Conservation (phyloP, 2,113 vertebrate genomes). For the Peromyscus maniculatus region DNA sequence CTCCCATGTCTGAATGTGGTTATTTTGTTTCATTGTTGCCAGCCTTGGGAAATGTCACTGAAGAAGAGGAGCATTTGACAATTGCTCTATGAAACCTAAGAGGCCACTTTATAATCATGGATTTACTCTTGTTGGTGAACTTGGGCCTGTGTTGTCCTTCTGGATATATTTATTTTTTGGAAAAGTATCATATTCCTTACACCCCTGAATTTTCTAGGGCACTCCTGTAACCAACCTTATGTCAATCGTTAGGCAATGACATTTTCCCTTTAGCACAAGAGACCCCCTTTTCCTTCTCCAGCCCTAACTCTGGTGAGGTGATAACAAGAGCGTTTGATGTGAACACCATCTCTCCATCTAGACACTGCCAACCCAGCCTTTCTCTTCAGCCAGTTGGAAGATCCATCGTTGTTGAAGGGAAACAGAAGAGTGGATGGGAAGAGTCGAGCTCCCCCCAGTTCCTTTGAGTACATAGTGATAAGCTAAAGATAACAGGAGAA, state of each 20-base stretch:
- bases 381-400: fast-evolving
- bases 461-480: neutral
- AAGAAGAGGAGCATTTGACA: neutral
- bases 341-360: neutral
- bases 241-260: neutral
- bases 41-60: neutral
- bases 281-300: neutral
- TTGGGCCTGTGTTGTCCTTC: neutral
- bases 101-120: neutral
- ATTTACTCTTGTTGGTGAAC: neutral
- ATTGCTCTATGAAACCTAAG: neutral
- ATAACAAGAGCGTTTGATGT: neutral
- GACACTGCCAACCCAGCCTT: neutral
- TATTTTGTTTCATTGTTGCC: neutral
- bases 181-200: neutral
- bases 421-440: neutral
- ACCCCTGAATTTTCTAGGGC: neutral
- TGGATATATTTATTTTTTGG: neutral
- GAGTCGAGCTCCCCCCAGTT: neutral
- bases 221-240: neutral
- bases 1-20: neutral
- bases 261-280: neutral
- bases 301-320: too few relatives aligned
- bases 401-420: fast-evolving
- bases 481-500: neutral